A percentile compares a stretch with the other conserved stretches of the same genome.
These are phyloP conservation scores for Drosophila merina DNA, from an alignment of 2,888 invertebrate genomes.

Conservation along the genomic window DNA sequence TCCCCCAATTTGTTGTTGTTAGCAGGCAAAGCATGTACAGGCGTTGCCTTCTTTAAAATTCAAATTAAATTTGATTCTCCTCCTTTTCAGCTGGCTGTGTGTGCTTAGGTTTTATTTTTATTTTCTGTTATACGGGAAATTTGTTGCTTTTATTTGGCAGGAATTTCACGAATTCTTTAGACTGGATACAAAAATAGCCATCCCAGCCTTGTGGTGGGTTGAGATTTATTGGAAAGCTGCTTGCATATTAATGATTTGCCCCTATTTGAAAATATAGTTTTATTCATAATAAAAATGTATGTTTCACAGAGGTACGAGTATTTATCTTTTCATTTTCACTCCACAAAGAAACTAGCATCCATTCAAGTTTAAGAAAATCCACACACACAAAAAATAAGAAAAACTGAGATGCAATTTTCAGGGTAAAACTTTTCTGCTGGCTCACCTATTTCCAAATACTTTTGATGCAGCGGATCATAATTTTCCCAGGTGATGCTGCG, in stretches of 20 bases:
- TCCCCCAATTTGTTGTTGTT: slow-evolving; percentile 35
- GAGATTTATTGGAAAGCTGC: slow-evolving; percentile 21
- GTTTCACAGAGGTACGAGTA: background rate
- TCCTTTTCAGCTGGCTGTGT: slow-evolving; percentile 23
- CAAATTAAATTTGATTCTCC: slow-evolving; percentile 68
- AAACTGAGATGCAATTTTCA: background rate
- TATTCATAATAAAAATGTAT: slow-evolving; percentile 1
- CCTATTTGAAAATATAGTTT: slow-evolving; percentile 1
- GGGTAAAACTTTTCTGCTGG: slow-evolving; percentile 20
- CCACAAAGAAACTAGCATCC: slow-evolving; percentile 3
- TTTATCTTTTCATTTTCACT: slow-evolving; percentile 6
- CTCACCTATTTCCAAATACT: slow-evolving; percentile 96
- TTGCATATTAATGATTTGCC: slow-evolving; percentile 37
- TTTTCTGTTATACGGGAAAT: slow-evolving; percentile 32
- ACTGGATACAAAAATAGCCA: slow-evolving; percentile 38
- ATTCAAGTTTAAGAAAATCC: slow-evolving; percentile 12
- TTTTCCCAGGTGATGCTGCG: slow-evolving; percentile 94
- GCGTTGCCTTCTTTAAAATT: slow-evolving; percentile 63
- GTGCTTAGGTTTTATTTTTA: slow-evolving; percentile 12
- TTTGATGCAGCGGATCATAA: slow-evolving; percentile 96
- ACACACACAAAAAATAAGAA: slow-evolving; percentile 3
- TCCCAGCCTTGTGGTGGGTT: slow-evolving; percentile 2
- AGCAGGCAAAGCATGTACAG: slow-evolving; percentile 47
- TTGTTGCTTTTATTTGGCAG: slow-evolving; percentile 57
- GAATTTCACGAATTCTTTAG: slow-evolving; percentile 45